phyloP scores from a whole-genome alignment of 2,113 vertebrate species.

The Syngnathus scovelli region DNA sequence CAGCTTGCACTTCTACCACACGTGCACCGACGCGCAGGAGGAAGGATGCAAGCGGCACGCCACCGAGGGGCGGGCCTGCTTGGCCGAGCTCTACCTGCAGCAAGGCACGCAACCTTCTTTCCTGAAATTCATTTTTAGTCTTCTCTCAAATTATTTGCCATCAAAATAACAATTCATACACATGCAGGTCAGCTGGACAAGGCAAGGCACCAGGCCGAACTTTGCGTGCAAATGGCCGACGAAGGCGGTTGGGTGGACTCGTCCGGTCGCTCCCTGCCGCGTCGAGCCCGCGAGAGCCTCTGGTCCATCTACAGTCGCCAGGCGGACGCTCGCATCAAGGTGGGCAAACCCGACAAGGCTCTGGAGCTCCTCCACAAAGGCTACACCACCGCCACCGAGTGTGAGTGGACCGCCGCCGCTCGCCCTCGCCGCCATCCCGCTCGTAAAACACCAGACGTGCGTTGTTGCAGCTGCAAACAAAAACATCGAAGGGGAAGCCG shows the following conservation, averaged over 20 bases:
- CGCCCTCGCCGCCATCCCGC: not conserved
- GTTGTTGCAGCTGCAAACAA: slow-evolving; percentile 40
- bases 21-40: slow-evolving; percentile 16
- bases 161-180: not conserved
- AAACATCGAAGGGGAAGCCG: slow-evolving; percentile 17
- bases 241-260: slow-evolving; percentile 27
- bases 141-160: not conserved
- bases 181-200: slow-evolving; percentile 34
- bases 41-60: slow-evolving; percentile 11
- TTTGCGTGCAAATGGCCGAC: slow-evolving; percentile 2
- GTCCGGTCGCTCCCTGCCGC: slow-evolving; percentile 11
- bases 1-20: slow-evolving; percentile 35
- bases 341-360: not conserved
- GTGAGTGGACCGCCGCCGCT: slow-evolving; percentile 19
- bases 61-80: slow-evolving; percentile 12
- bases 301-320: slow-evolving; percentile 31
- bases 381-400: not conserved
- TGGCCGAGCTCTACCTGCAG: slow-evolving; percentile 37
- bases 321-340: not conserved
- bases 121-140: not conserved
- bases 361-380: slow-evolving; percentile 23
- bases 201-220: slow-evolving; percentile 38
- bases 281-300: not conserved
- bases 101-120: slow-evolving; percentile 26
- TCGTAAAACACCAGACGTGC: not conserved